These are phyloP conservation scores for Xestoiulus laeticollis DNA, from an alignment of 2,888 invertebrate genomes.

Conservation along the genomic window DNA sequence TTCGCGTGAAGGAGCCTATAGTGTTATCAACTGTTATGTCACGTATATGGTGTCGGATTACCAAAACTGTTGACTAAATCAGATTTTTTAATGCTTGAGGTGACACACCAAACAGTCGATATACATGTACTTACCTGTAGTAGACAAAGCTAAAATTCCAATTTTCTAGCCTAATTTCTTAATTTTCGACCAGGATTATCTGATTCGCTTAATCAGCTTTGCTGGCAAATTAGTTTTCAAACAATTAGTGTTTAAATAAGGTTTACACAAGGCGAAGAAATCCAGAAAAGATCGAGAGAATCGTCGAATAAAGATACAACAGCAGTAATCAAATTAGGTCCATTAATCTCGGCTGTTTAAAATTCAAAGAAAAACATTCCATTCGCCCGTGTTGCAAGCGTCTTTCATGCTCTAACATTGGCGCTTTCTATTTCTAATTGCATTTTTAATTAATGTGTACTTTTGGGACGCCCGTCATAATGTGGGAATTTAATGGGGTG, in stretches of 20 bases:
- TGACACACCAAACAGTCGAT: not conserved
- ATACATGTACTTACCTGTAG: not conserved
- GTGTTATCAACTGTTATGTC: too few relatives aligned
- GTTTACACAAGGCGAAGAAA: not conserved
- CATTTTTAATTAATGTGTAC: constrained; percentile 37
- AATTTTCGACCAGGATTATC: not conserved
- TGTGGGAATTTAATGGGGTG: constrained; percentile 25
- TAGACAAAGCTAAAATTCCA: not conserved
- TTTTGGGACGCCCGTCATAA: constrained; percentile 37
- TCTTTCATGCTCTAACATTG: not conserved
- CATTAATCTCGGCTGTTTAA: constrained; percentile 37
- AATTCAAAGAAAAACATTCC: constrained; percentile 33
- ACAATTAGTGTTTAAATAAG: constrained; percentile 28
- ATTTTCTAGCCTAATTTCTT: not conserved
- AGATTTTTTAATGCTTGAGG: too few relatives aligned
- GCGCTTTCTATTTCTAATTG: constrained; percentile 13
- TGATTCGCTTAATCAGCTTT: not conserved
- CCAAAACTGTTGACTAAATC: too few relatives aligned
- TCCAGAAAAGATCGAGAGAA: not conserved
- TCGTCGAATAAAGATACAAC: not conserved
- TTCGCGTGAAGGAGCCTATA: too few relatives aligned
- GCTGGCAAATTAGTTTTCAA: not conserved
- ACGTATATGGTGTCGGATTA: too few relatives aligned
- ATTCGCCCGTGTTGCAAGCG: not conserved
- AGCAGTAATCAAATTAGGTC: constrained; percentile 25